Percentiles rank a stretch among this genome's conserved stretches.
Conservation (phyloP, 2,888 invertebrate genomes). For the Cataglyphis livida region DNA sequence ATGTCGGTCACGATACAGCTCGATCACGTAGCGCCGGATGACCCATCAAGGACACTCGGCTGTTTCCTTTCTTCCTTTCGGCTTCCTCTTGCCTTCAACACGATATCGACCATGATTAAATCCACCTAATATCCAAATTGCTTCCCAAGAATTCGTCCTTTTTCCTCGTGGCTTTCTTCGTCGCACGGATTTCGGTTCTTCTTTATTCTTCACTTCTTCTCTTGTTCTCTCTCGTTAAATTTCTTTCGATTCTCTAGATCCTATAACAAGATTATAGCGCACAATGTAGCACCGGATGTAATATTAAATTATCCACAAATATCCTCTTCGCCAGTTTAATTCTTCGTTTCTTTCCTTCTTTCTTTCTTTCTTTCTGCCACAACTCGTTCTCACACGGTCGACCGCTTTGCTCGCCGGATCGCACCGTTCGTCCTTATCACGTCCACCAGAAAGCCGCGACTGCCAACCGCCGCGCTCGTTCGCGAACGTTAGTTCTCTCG, state of each 20-base stretch:
- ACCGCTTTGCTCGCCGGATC: slow-evolving; percentile 54
- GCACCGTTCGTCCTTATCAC: slow-evolving; percentile 67
- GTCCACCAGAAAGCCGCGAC: slow-evolving; percentile 67
- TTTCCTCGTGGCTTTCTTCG: background rate
- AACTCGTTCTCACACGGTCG: slow-evolving; percentile 8
- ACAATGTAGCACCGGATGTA: background rate
- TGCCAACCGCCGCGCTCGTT: slow-evolving; percentile 57
- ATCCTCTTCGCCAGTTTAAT: background rate
- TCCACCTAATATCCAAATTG: background rate
- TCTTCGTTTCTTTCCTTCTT: slow-evolving; percentile 1
- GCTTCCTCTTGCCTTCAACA: background rate
- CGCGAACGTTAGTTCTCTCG: slow-evolving; percentile 59
- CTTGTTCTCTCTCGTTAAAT: background rate
- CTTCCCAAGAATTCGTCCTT: slow-evolving; percentile 4
- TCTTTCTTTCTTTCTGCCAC: background rate
- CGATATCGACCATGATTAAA: background rate
- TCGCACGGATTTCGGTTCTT: background rate
- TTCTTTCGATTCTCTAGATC: background rate
- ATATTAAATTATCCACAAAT: background rate
- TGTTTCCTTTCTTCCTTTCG: slow-evolving; percentile 38
- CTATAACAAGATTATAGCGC: background rate
- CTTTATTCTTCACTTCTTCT: background rate
- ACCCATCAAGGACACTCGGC: slow-evolving; percentile 26
- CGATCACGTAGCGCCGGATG: slow-evolving; percentile 41
- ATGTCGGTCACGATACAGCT: slow-evolving; percentile 41